A percentile compares a stretch with the other conserved stretches of the same genome.
These are phyloP conservation scores for Chirona hameri DNA, from an alignment of 2,888 invertebrate species.

Conservation along the genomic window DNA sequence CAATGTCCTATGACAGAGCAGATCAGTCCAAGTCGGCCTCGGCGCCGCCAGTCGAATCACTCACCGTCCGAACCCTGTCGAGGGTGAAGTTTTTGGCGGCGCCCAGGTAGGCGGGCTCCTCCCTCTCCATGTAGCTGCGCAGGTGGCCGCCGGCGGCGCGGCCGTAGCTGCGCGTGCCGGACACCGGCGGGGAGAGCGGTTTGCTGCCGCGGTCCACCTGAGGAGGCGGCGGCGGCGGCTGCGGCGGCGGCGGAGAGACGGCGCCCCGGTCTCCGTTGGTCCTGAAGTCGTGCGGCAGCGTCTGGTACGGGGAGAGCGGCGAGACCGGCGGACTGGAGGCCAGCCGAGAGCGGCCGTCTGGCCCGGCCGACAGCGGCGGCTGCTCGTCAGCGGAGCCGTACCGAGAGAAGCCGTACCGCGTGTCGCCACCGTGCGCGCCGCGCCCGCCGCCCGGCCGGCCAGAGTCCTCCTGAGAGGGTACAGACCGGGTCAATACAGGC, in stretches of 20 bases:
- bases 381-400: constrained; percentile 31
- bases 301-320: constrained; percentile 29
- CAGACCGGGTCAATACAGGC: constrained; percentile 50
- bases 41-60: background rate
- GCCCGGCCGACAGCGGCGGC: constrained; percentile 33
- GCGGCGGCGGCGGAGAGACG: constrained; percentile 49
- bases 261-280: constrained; percentile 39
- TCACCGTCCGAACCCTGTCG: constrained; percentile 36
- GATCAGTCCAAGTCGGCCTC: background rate
- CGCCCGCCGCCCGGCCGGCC: constrained; percentile 39
- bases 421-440: constrained; percentile 54
- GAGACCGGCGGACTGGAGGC: constrained; percentile 35
- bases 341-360: constrained; percentile 28
- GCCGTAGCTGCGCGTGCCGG: constrained; percentile 28
- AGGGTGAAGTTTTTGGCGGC: constrained; percentile 43
- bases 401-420: constrained; percentile 53
- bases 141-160: constrained; percentile 7
- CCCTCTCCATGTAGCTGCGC: constrained; percentile 26
- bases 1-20: no score
- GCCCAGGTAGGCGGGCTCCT: constrained; percentile 50
- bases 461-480: constrained; percentile 54
- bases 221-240: constrained; percentile 48
- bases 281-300: constrained; percentile 34
- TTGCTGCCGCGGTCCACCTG: constrained; percentile 73
- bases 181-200: constrained; percentile 52